Conservation (phyloP, 2,113 vertebrate species). For the Bos indicus region DNA sequence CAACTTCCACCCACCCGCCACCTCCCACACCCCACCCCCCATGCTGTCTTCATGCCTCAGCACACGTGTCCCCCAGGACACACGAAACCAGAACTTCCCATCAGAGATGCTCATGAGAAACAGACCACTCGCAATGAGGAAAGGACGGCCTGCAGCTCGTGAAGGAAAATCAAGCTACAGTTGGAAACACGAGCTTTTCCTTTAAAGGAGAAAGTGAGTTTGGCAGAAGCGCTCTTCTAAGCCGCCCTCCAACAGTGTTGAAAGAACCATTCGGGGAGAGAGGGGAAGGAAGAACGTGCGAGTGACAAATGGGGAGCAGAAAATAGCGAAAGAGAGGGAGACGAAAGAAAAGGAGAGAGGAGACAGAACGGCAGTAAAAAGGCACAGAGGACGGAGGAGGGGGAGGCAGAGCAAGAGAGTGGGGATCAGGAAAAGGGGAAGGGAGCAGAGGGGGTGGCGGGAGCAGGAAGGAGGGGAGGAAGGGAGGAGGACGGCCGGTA, state of each 20-base stretch:
- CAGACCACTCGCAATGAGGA: background rate
- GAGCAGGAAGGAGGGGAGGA: rapidly evolving
- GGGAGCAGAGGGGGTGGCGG: too few relatives aligned
- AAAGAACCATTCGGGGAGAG: background rate
- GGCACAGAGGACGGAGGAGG: background rate
- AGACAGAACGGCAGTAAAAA: background rate
- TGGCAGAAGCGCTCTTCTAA: background rate
- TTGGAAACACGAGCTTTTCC: background rate
- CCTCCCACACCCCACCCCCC: background rate
- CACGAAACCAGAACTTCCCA: background rate
- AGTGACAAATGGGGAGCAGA: background rate
- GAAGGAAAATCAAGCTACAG: background rate
- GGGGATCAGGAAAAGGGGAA: background rate
- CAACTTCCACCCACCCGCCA: background rate
- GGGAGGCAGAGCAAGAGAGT: background rate
- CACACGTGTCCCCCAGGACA: background rate
- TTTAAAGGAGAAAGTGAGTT: background rate
- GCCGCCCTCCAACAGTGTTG: background rate
- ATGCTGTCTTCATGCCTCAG: background rate
- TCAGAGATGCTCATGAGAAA: background rate
- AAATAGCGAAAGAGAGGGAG: background rate
- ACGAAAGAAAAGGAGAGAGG: background rate
- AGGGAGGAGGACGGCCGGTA: rapidly evolving
- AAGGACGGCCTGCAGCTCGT: background rate
- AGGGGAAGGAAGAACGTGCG: background rate